Evolutionary conservation across 2,797 vertebrate genomes (phyloP).

Genomic region (Xenopus petersii): DNA sequence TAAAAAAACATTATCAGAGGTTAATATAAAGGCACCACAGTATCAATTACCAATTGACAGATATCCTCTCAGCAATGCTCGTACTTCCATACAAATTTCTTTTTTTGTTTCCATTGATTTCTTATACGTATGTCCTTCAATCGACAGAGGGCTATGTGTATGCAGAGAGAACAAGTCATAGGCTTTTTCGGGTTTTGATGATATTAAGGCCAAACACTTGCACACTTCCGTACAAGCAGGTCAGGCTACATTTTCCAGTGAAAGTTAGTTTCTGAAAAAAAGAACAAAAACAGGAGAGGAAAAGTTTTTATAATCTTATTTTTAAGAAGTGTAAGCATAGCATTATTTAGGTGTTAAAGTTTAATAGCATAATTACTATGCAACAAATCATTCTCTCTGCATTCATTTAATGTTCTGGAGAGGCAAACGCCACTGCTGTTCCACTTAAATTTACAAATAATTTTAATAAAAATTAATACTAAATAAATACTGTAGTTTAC

Average conservation of each 20-base stretch:
- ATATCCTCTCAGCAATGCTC: constrained; percentile 69
- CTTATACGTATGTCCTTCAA: constrained; percentile 64
- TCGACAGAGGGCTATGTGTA: constrained; percentile 75
- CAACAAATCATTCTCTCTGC: no score
- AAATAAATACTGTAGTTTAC: no score
- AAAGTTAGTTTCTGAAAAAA: constrained; percentile 77
- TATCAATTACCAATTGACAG: constrained; percentile 64
- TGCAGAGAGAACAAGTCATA: constrained; percentile 78
- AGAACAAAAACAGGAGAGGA: neutral
- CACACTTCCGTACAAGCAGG: constrained; percentile 84
- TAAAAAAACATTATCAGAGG: no score
- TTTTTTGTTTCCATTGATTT: constrained; percentile 58
- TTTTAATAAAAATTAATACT: no score
- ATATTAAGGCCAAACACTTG: constrained; percentile 83
- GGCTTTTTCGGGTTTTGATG: constrained; percentile 78
- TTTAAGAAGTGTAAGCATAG: neutral
- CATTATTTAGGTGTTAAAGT: neutral
- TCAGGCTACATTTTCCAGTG: constrained; percentile 81
- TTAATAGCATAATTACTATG: no score
- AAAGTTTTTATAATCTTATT: neutral
- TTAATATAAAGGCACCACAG: no score
- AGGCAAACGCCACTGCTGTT: no score
- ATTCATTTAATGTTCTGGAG: no score
- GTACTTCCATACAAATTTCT: constrained; percentile 63
- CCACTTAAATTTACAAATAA: no score